A percentile compares a stretch with the other conserved stretches of the same genome.
Conservation (phyloP, 2,888 invertebrate genomes). For the Lucinisca nassula region DNA sequence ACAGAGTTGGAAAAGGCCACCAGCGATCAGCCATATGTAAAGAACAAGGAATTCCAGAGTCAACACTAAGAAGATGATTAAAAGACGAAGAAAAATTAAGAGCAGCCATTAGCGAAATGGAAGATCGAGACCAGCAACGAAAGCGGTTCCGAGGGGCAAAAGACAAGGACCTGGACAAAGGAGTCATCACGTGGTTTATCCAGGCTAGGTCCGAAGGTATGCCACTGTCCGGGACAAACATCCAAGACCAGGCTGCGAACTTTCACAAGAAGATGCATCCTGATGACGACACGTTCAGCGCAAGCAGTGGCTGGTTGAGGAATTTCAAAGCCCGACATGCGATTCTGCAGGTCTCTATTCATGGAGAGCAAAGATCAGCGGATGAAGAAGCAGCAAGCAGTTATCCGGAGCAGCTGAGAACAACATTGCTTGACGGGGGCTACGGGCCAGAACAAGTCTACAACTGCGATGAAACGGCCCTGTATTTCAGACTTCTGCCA, state of each 20-base stretch:
- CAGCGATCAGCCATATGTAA: no score
- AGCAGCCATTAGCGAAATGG: not conserved
- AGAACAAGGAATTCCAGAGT: not conserved
- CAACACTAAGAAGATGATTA: not conserved
- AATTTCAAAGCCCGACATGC: not conserved
- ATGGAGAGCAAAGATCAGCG: not conserved
- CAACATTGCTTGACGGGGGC: not conserved
- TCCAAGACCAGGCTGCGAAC: not conserved
- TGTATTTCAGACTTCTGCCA: no score
- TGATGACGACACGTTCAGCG: not conserved
- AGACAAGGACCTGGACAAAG: constrained; percentile 16
- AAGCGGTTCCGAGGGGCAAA: not conserved
- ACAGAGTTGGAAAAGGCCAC: no score
- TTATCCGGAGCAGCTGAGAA: not conserved
- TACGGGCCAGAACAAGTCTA: not conserved
- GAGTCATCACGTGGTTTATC: constrained; percentile 5
- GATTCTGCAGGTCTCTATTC: not conserved
- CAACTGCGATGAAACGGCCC: not conserved
- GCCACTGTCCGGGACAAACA: not conserved
- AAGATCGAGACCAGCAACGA: not conserved
- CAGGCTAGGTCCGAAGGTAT: not conserved
- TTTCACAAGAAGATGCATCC: no score
- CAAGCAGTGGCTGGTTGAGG: not conserved
- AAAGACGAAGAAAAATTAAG: not conserved
- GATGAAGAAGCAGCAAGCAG: not conserved